phyloP scores from a whole-genome alignment of 2,797 vertebrate species.

The Gymnoscopelus microlampas region DNA sequence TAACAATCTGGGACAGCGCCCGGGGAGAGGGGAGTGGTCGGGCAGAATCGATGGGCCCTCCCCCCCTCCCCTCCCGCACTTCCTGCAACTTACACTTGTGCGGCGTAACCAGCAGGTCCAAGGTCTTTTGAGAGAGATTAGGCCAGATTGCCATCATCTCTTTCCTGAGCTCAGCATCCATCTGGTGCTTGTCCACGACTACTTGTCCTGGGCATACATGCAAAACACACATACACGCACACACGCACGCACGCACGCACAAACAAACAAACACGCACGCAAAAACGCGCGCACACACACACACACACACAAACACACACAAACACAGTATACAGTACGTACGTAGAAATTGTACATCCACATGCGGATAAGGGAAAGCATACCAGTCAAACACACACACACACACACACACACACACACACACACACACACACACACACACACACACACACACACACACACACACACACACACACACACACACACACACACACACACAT shows the following conservation, averaged over 20 bases:
- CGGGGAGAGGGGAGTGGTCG: conserved; percentile 1
- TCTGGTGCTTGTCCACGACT: conserved; percentile 93
- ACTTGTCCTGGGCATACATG: conserved; percentile 44
- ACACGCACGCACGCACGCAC: conserved; percentile 21
- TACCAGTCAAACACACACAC: background rate
- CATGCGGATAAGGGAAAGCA: conserved; percentile 5
- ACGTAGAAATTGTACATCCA: background rate
- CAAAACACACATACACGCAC: conserved; percentile 33
- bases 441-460: background rate
- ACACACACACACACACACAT: background rate
- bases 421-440: background rate
- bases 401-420: background rate
- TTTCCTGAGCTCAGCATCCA: conserved; percentile 93
- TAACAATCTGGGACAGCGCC: conserved; percentile 65
- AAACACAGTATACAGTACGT: background rate
- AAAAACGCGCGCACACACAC: conserved; percentile 3
- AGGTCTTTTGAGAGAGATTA: conserved; percentile 93
- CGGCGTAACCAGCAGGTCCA: conserved; percentile 94
- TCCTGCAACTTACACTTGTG: conserved; percentile 91
- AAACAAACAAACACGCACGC: conserved; percentile 27
- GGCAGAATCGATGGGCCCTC: conserved; percentile 35
- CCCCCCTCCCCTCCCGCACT: conserved; percentile 25
- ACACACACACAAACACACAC: background rate
- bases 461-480: background rate
- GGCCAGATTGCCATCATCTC: conserved; percentile 99